Evolutionary conservation across 2,113 vertebrate genomes (phyloP), one percentile per base, ranked within the genome.

Genomic region (Eidolon helvum): DNA sequence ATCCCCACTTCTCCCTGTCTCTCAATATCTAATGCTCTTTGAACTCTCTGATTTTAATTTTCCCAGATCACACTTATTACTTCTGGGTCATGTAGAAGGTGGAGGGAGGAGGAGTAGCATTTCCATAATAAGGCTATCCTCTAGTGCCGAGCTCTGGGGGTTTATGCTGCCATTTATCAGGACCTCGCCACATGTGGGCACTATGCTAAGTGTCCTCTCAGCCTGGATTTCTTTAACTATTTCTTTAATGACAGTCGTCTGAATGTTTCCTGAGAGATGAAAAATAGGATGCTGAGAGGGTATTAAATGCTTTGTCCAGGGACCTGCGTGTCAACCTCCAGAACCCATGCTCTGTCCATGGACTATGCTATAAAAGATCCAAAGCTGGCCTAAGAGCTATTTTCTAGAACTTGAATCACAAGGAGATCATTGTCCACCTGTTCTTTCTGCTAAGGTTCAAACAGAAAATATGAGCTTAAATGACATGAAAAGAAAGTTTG

Each of bases 401-500:
- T 75, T 90, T 82, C 40, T 77, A 95, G 84, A 95, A 92, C 48
- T n/a, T 45, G 21, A 84, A 92, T 48, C 35, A 28, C 24, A 72
- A 82, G n/a, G 71, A 88, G 28, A 4, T 45, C 72, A 82, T 16
- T n/a, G 53, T 75, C 21, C 61, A 88, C 65, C 92, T 88, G 40
- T n/a, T 77, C 38, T 55, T 90, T 92, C 61, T 22, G 12, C 24
- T 68, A 55, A 87, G 30, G 10, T 55, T 83, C 40, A 61, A 87
- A 66, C 45, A 78, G 86, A 93, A 83, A 53, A 68, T 28, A 30
- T 7, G 14, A 79, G 22, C 16, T 18, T 91, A 90, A 86, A n/a
- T 66, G 38, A 65, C 28, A 69, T 14, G 24, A 65, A 38, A 71
- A 68, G 19, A 69, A 63, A 82, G 48, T 69, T 18, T 71, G 53